These are phyloP conservation scores for Nemotelus pantherinus DNA, from an alignment of 2,888 invertebrate species.

Conservation along the genomic window DNA sequence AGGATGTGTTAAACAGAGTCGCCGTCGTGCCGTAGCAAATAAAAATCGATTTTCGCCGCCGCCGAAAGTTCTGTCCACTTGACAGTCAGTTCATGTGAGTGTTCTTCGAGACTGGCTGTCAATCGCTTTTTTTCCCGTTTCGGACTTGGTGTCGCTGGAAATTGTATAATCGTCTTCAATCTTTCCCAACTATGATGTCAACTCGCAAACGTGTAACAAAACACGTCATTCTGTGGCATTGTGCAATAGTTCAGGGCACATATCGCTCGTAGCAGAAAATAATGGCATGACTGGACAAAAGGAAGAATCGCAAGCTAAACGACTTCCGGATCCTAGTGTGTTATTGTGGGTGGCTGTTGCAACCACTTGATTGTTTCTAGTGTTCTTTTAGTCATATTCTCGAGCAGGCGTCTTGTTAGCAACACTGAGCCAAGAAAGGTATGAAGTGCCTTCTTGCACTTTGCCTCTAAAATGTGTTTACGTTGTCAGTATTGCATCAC, in stretches of 20 bases:
- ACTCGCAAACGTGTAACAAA: neutral
- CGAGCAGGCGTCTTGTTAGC: neutral
- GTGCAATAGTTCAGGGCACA: neutral
- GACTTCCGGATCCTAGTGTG: neutral
- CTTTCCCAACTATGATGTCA: slow-evolving; percentile 16
- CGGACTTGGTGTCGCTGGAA: neutral
- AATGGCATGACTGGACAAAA: neutral
- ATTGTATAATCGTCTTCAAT: neutral
- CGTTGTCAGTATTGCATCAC: slow-evolving; percentile 27
- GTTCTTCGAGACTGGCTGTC: slow-evolving; percentile 7
- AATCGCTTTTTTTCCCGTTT: neutral
- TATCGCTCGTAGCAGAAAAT: neutral
- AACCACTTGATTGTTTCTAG: slow-evolving; percentile 9
- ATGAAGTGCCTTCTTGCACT: slow-evolving; percentile 3
- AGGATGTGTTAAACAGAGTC: slow-evolving; percentile 26
- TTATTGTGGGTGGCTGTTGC: neutral
- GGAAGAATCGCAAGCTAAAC: neutral
- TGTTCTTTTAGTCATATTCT: neutral
- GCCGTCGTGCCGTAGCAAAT: slow-evolving; percentile 21
- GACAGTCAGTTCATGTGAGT: slow-evolving; percentile 14
- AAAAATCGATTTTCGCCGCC: slow-evolving; percentile 46
- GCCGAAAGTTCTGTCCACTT: slow-evolving; percentile 29
- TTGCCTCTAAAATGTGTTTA: slow-evolving; percentile 5
- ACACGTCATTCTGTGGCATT: neutral
- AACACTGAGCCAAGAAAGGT: neutral